Conservation (phyloP, 2,113 vertebrate species). For the Vulpes ferrilata region DNA sequence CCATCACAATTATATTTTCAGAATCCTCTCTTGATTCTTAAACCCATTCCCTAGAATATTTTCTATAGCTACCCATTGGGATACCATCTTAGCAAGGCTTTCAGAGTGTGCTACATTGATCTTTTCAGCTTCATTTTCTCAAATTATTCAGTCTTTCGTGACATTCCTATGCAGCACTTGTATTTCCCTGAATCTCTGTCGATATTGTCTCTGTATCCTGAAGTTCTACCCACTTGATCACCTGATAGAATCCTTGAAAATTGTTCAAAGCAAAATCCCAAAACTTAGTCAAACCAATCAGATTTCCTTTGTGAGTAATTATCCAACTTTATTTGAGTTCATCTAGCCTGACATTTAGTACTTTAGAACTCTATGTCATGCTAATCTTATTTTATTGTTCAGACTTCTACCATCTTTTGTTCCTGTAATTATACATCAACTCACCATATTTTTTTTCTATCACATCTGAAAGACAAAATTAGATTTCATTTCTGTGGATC, state of each 20-base stretch:
- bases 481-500: background rate
- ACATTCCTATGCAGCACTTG: background rate
- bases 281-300: background rate
- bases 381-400: background rate
- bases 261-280: background rate
- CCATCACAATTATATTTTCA: background rate
- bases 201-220: background rate
- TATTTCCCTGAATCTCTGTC: background rate
- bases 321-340: background rate
- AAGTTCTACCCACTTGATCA: background rate
- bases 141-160: background rate
- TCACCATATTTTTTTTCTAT: background rate
- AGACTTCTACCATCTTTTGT: background rate
- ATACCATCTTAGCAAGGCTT: background rate
- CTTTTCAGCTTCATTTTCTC: background rate
- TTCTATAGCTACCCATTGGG: background rate
- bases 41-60: background rate
- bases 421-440: background rate
- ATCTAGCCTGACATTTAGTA: background rate
- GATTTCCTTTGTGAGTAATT: background rate
- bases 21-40: background rate
- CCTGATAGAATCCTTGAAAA: background rate
- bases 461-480: constrained; percentile 17
- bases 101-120: background rate
- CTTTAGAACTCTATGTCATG: background rate